A percentile compares a stretch with the other conserved stretches of the same genome.
Conservation (phyloP, 1,140 invertebrate species). For the Neodiprion pinetum region DNA sequence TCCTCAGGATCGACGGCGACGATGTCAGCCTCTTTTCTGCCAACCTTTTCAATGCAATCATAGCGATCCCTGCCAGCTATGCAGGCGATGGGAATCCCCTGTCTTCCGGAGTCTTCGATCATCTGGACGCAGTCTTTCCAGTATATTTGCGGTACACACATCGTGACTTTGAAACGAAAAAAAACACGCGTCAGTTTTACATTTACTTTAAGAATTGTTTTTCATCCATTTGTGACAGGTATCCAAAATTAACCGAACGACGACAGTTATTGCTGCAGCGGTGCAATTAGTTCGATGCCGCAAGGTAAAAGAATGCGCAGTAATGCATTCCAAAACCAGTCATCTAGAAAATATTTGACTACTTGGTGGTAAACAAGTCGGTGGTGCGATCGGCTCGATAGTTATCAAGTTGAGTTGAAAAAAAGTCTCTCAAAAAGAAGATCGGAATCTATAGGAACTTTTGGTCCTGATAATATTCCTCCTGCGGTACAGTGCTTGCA, state of each 20-base stretch:
- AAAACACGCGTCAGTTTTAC: too few relatives aligned
- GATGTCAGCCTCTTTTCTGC: conserved; percentile 78
- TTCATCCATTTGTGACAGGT: too few relatives aligned
- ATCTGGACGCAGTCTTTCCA: conserved; percentile 70
- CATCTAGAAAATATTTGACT: not conserved
- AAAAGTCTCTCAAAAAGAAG: too few relatives aligned
- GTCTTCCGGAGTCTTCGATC: conserved; percentile 68
- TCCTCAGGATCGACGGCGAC: conserved; percentile 83
- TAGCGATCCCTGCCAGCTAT: conserved; percentile 73
- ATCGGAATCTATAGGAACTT: too few relatives aligned
- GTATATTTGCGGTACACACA: conserved; percentile 73
- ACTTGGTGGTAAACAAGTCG: too few relatives aligned
- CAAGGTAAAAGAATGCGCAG: not conserved
- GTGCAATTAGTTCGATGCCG: not conserved
- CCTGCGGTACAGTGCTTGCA: too few relatives aligned
- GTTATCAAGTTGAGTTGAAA: too few relatives aligned
- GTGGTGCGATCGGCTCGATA: too few relatives aligned
- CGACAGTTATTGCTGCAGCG: too few relatives aligned
- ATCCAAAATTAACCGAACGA: too few relatives aligned
- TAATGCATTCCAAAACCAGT: not conserved
- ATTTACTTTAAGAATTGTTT: too few relatives aligned
- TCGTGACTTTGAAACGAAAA: conserved; percentile 65
- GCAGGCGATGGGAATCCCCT: conserved; percentile 69
- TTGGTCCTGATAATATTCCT: too few relatives aligned
- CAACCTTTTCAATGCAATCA: conserved; percentile 78